These are phyloP conservation scores for Pteromalus puparum DNA, from an alignment of 1,140 invertebrate genomes.

Conservation along the genomic window DNA sequence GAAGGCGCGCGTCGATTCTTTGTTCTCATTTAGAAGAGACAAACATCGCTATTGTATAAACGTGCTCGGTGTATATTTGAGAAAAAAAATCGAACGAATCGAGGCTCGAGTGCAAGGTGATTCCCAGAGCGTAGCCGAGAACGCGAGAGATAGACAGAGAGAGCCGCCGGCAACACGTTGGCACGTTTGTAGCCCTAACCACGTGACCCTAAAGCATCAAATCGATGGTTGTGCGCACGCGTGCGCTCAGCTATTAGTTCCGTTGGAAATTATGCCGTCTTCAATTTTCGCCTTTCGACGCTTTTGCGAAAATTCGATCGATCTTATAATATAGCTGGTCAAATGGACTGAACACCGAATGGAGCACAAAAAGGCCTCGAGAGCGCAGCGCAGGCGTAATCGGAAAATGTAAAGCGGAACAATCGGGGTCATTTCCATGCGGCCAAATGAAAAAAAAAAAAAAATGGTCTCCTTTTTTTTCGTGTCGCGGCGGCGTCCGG, in stretches of 20 bases:
- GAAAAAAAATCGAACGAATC: neutral
- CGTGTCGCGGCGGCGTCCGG: slow-evolving; percentile 34
- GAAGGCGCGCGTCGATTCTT: no score
- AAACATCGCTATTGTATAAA: neutral
- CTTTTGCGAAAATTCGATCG: no score
- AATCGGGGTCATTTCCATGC: slow-evolving; percentile 46
- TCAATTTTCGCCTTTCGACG: neutral
- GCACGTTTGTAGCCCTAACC: neutral
- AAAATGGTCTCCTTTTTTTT: slow-evolving; percentile 27
- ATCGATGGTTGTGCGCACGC: neutral
- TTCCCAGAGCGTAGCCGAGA: neutral
- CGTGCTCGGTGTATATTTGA: neutral
- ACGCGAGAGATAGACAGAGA: neutral
- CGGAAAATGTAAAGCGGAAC: slow-evolving; percentile 42
- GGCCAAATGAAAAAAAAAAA: slow-evolving; percentile 26
- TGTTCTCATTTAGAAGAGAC: no score
- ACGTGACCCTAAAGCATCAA: neutral
- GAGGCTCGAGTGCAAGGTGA: neutral
- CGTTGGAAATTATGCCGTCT: neutral
- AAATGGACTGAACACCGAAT: no score
- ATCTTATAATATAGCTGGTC: no score
- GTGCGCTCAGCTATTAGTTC: neutral
- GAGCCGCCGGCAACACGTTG: slow-evolving; percentile 3
- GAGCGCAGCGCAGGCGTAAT: neutral
- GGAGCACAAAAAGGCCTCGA: neutral